Conservation (phyloP, 2,888 invertebrate genomes). For the Morpho helenor region DNA sequence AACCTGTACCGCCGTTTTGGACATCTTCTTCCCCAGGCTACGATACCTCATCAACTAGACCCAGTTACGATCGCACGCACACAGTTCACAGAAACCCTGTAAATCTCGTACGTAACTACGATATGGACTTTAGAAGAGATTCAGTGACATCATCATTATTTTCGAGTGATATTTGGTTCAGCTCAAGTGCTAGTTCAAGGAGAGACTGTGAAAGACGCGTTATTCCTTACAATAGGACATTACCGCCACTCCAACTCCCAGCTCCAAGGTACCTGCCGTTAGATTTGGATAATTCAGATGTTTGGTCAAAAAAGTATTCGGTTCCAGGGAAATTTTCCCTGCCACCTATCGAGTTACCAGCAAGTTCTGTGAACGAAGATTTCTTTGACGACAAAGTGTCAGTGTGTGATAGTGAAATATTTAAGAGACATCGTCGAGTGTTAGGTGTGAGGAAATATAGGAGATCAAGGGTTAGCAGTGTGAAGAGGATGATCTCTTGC, state of each 20-base stretch:
- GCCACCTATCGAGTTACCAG: constrained; percentile 44
- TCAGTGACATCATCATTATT: constrained; percentile 51
- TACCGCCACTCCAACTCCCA: constrained; percentile 59
- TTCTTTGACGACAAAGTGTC: constrained; percentile 25
- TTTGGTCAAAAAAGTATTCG: constrained; percentile 47
- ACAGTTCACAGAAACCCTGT: constrained; percentile 42
- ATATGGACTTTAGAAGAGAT: constrained; percentile 35
- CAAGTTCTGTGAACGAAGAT: constrained; percentile 29
- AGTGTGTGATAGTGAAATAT: constrained; percentile 27
- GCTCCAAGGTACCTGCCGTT: constrained; percentile 37
- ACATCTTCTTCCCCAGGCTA: constrained; percentile 44
- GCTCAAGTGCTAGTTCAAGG: constrained; percentile 41
- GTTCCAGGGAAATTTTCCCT: constrained; percentile 33
- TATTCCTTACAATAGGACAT: constrained; percentile 45
- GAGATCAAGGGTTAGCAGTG: constrained; percentile 41
- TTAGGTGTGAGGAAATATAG: constrained; percentile 27
- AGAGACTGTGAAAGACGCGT: constrained; percentile 39
- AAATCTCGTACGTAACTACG: constrained; percentile 37
- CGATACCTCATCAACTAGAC: constrained; percentile 32
- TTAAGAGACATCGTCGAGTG: constrained; percentile 22
- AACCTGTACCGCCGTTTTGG: constrained; percentile 45
- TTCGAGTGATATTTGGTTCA: constrained; percentile 51
- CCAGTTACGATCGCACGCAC: constrained; percentile 40
- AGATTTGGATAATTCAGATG: constrained; percentile 36
- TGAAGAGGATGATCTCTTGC: constrained; percentile 50